Percentiles rank a stretch among this genome's conserved stretches.
These are phyloP conservation scores for Cephus nigrinus DNA, from an alignment of 2,888 invertebrate species.

Conservation along the genomic window DNA sequence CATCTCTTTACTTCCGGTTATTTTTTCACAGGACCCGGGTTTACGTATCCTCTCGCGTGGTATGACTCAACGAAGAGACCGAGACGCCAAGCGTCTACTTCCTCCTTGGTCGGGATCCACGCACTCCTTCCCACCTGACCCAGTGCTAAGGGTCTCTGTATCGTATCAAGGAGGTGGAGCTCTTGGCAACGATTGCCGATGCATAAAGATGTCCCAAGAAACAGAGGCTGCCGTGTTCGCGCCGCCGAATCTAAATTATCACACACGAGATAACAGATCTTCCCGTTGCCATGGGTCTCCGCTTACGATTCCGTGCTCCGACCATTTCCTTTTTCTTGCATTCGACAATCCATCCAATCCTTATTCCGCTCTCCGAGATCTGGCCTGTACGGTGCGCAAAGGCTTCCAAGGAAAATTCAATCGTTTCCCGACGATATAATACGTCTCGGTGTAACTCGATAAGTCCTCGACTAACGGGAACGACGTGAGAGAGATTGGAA, in stretches of 20 bases:
- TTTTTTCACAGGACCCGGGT: no score
- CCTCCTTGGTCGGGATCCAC: no score
- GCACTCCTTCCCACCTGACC: no score
- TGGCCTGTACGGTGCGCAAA: no score
- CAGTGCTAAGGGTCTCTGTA: background rate
- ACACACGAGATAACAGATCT: conserved; percentile 22
- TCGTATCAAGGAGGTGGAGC: conserved; percentile 30
- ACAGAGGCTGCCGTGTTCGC: conserved; percentile 29
- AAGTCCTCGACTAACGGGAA: conserved; percentile 34
- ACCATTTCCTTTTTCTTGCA: conserved; percentile 20
- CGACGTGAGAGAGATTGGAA: conserved; percentile 2
- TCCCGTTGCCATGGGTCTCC: conserved; percentile 14
- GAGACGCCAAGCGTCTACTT: no score
- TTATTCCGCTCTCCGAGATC: background rate
- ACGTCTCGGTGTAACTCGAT: conserved; percentile 51
- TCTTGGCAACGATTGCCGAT: conserved; percentile 42
- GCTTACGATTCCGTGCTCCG: conserved; percentile 17
- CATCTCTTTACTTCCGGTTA: background rate
- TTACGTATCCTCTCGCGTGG: no score
- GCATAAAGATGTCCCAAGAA: conserved; percentile 40
- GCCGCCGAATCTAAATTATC: conserved; percentile 48
- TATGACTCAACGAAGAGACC: no score
- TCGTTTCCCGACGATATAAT: conserved; percentile 46
- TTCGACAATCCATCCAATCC: conserved; percentile 25
- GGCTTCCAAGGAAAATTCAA: conserved; percentile 44